Evolutionary conservation across 35 echinoderm and acorn worm genomes (phyloP).

Genomic region (Ophioderma brevispina): DNA sequence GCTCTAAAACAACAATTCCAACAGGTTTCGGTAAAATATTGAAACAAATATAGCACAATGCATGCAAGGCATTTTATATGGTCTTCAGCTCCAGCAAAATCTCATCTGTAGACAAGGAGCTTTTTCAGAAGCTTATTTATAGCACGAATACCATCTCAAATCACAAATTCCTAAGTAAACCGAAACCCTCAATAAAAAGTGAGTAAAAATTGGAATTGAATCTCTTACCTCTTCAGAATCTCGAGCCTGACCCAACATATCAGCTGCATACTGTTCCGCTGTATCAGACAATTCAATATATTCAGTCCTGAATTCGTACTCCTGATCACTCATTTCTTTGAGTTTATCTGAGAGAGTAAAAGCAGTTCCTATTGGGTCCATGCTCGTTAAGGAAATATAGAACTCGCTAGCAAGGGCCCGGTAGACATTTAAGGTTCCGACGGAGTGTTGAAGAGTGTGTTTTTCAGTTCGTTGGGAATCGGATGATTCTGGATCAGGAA

Average conservation of each 20-base stretch:
- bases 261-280: conserved; percentile 89
- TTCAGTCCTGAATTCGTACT: conserved; percentile 93
- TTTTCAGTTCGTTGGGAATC: conserved; percentile 81
- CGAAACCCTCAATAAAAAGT: no score
- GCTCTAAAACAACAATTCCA: no score
- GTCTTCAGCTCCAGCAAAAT: no score
- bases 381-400: conserved; percentile 86
- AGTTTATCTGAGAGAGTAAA: conserved; percentile 75
- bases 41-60: no score
- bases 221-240: conserved; percentile 90
- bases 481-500: conserved; percentile 70
- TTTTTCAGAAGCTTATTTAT: no score
- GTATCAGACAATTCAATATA: conserved; percentile 76
- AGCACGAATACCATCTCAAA: no score
- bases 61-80: no score
- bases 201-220: no score
- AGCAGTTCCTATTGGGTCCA: conserved; percentile 86
- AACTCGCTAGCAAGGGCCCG: conserved; percentile 76
- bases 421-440: conserved; percentile 91
- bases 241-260: conserved; percentile 86
- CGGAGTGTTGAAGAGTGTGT: conserved; percentile 86
- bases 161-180: no score
- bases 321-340: conserved; percentile 70
- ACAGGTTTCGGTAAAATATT: no score
- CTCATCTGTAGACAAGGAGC: no score